A percentile compares a stretch with the other conserved stretches of the same genome.
Conservation (phyloP, 2,113 vertebrate species). For the Axis porcinus region DNA sequence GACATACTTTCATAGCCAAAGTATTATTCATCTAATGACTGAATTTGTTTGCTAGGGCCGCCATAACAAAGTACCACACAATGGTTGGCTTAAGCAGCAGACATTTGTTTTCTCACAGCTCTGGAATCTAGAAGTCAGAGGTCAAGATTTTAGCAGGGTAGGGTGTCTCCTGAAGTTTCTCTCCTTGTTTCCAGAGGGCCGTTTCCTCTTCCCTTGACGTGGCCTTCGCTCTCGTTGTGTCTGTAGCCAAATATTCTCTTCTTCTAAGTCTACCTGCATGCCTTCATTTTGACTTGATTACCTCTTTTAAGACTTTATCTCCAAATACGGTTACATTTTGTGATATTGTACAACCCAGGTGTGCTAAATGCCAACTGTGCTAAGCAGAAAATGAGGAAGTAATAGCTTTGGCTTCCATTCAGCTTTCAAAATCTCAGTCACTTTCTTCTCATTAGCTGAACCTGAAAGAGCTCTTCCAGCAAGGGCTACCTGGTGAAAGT, state of each 20-base stretch:
- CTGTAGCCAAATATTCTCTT: not conserved
- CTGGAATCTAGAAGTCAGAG: not conserved
- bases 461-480: not conserved
- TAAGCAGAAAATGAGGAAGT: not conserved
- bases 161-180: not conserved
- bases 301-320: not conserved
- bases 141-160: not conserved
- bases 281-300: not conserved
- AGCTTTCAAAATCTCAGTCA: not conserved
- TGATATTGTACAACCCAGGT: no score
- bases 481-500: not conserved
- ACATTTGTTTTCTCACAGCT: not conserved
- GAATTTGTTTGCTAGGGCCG: not conserved
- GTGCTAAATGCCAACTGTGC: not conserved
- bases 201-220: rapidly evolving
- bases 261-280: not conserved
- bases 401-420: not conserved
- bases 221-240: not conserved
- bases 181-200: not conserved
- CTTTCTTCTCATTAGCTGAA: not conserved
- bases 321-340: not conserved
- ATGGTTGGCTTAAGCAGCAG: not conserved
- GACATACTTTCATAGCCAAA: not conserved
- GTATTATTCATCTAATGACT: not conserved
- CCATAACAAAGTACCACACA: not conserved